Conservation (phyloP, 1,140 invertebrate species). For the Conus ventricosus region DNA sequence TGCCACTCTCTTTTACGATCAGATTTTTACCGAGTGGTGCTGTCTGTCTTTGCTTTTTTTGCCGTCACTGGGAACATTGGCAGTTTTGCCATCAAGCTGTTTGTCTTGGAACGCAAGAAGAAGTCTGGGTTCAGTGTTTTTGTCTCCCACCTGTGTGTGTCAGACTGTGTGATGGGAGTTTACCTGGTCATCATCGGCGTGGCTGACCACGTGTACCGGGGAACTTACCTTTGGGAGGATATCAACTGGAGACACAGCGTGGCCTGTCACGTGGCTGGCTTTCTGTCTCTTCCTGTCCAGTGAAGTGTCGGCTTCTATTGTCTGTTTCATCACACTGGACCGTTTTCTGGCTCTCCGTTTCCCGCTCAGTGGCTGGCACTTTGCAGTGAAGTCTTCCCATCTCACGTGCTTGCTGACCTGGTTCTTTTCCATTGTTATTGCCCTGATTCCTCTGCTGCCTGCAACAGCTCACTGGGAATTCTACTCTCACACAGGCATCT, state of each 20-base stretch:
- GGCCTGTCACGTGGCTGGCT: not conserved
- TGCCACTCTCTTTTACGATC: not conserved
- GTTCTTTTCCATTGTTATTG: constrained; percentile 36
- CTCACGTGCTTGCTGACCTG: constrained; percentile 33
- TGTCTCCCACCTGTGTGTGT: constrained; percentile 24
- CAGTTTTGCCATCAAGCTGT: constrained; percentile 39
- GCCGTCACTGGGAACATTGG: constrained; percentile 50
- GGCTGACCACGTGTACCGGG: constrained; percentile 5
- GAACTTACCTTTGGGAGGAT: constrained; percentile 22
- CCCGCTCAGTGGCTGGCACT: constrained; percentile 44
- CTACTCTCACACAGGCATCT: constrained; percentile 46
- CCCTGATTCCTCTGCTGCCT: constrained; percentile 21
- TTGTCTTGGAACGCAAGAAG: not conserved
- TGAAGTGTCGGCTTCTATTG: constrained; percentile 50
- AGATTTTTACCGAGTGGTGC: constrained; percentile 28
- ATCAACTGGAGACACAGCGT: constrained; percentile 12
- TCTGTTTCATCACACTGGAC: constrained; percentile 58
- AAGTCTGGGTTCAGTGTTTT: constrained; percentile 35
- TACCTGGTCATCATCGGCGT: constrained; percentile 13
- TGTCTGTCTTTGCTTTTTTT: constrained; percentile 47
- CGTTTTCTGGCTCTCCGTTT: constrained; percentile 52
- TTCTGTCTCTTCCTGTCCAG: constrained; percentile 46
- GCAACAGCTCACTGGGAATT: not conserved
- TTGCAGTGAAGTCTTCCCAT: constrained; percentile 29
- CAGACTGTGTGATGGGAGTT: constrained; percentile 13